Evolutionary conservation across 2,797 vertebrate species (phyloP).

Genomic region (Passerculus sandwichensis): DNA sequence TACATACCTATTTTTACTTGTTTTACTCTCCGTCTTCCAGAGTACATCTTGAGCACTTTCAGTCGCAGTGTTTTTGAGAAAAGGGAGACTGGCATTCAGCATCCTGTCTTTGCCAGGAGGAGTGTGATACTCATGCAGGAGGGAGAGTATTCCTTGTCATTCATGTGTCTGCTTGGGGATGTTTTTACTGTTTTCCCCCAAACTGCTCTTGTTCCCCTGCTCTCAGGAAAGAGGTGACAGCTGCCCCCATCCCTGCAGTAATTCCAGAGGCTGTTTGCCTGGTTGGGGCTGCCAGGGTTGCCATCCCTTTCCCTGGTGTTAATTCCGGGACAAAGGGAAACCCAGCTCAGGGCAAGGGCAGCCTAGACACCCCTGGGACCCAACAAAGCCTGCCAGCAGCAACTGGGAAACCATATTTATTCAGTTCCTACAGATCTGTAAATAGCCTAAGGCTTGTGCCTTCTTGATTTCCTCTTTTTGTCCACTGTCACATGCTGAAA

Average conservation of each 20-base stretch:
- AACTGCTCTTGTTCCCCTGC: background rate
- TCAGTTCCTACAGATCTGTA: background rate
- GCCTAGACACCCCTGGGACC: background rate
- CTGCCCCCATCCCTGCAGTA: accelerated
- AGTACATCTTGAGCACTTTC: background rate
- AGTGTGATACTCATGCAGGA: background rate
- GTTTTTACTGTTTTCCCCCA: background rate
- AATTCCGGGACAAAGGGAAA: background rate
- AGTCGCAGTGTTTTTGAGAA: background rate
- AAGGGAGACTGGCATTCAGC: background rate
- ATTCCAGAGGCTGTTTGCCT: background rate
- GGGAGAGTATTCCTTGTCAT: background rate
- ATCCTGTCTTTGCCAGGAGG: background rate
- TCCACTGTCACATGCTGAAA: background rate
- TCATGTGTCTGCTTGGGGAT: background rate
- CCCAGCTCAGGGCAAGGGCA: background rate
- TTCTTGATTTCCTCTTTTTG: background rate
- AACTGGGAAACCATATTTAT: background rate
- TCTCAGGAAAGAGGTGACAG: background rate
- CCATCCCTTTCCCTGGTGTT: background rate
- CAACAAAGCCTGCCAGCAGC: no score
- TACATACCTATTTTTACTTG: background rate
- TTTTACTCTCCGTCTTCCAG: background rate
- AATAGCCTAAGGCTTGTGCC: background rate
- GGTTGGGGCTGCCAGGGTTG: background rate